Evolutionary conservation across 2,888 invertebrate species (phyloP), one percentile per base, ranked within the genome.

Genomic region (Neoitamus cyanurus): DNA sequence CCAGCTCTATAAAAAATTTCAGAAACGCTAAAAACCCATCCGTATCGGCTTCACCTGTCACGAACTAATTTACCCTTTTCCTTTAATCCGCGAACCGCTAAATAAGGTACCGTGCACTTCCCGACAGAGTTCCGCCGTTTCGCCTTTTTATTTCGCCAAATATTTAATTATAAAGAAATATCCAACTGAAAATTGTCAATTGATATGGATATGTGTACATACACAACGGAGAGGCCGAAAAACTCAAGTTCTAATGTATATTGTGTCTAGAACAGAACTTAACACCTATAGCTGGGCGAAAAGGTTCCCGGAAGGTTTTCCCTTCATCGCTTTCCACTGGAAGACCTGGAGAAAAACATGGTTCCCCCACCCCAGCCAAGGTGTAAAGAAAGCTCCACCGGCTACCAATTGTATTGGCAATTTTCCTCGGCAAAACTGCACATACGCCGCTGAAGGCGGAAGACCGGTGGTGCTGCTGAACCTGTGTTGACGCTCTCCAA

Each of bases 211-310:
- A 85, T 86, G 86, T 83, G 86, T 83, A 83, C 83, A 46, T 83
- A 86, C 83, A 86, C 86, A 86, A 84, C 84, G 83, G 84, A 84
- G 86, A 86, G 86, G 83, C 86, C 86, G 86, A 86, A 86, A 86
- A 86, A 86, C 84, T 86, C 86, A 86, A 85, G 83, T 86, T 86
- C 86, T 86, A 86, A 86, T 85, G 86, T 85, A 82, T 86, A 75
- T 86, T 86, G 84, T 83, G 86, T 86, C 86, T 86, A 86, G 86
- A 86, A 86, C 83, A 84, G 86, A 86, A 86, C 83, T 85, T 85
- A 86, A 86, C 86, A 72, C 84, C 84, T 82, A 84, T 85, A 82
- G 80, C 75, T 75, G 85, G 84, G 72, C 85, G 83, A 83, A 83
- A 83, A 80, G 83, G 83, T 37, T 75, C 58, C 68, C 70, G 84